Evolutionary conservation across 2,888 invertebrate species (phyloP).

Genomic region (Sarcophaga variegata): DNA sequence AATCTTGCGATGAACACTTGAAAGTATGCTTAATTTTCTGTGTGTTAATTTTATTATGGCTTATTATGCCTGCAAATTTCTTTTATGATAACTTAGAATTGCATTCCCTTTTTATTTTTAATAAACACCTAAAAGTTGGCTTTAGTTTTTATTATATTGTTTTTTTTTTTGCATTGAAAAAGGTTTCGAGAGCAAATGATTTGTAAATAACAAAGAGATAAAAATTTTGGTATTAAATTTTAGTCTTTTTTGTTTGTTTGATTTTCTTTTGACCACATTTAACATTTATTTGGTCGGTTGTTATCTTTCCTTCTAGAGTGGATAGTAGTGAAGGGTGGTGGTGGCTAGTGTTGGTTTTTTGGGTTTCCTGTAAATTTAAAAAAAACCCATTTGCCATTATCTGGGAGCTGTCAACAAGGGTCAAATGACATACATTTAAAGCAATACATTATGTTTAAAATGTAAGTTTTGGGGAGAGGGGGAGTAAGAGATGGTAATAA

Average conservation of each 20-base stretch:
- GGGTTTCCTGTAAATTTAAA: background rate
- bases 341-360: background rate
- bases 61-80: background rate
- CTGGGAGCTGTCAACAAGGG: constrained; percentile 31
- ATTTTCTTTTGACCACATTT: background rate
- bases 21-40: background rate
- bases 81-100: background rate
- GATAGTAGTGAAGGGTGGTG: background rate
- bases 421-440: constrained; percentile 22
- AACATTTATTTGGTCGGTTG: too few species aligned
- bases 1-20: background rate
- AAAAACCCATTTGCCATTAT: constrained; percentile 4
- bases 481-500: background rate
- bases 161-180: background rate
- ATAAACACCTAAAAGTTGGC: background rate
- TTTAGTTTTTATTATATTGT: background rate
- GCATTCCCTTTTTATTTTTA: background rate
- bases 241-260: background rate
- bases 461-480: too few species aligned
- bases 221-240: background rate
- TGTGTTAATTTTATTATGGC: too few species aligned
- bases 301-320: background rate
- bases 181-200: background rate
- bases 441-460: background rate
- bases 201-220: background rate